phyloP scores from a whole-genome alignment of 2,888 invertebrate genomes.

The Spodoptera picta region DNA sequence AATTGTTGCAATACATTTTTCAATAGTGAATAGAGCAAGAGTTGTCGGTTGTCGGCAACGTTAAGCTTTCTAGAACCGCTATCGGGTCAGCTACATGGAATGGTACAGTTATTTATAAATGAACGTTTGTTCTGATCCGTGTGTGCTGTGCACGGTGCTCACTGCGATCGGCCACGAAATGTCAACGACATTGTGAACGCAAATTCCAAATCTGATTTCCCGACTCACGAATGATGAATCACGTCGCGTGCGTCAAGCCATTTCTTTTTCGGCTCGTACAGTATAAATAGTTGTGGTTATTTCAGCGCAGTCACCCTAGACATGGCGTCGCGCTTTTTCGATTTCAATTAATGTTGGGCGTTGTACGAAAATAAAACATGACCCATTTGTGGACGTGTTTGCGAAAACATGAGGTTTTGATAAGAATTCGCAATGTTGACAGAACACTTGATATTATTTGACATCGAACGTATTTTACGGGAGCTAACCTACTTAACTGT shows the following conservation, averaged over 20 bases:
- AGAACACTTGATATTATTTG: conserved; percentile 85
- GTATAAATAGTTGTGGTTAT: conserved; percentile 72
- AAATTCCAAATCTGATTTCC: conserved; percentile 77
- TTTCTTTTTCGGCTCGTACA: conserved; percentile 73
- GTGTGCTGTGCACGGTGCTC: conserved; percentile 60
- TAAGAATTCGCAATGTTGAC: conserved; percentile 84
- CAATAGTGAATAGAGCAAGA: conserved; percentile 60
- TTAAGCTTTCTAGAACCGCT: conserved; percentile 62
- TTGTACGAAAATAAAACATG: conserved; percentile 75
- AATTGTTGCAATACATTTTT: conserved; percentile 63
- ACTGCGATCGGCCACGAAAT: conserved; percentile 73
- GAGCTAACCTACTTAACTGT: conserved; percentile 83
- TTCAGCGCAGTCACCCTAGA: conserved; percentile 70
- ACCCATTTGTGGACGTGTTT: conserved; percentile 77
- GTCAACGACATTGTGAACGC: conserved; percentile 81
- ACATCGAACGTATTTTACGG: conserved; percentile 78
- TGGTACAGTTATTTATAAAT: conserved; percentile 65
- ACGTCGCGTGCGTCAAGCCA: conserved; percentile 75
- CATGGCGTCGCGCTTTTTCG: conserved; percentile 69
- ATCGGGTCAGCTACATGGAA: conserved; percentile 43
- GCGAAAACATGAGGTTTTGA: conserved; percentile 77
- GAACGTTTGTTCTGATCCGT: conserved; percentile 55
- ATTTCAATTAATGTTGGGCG: conserved; percentile 62
- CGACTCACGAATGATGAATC: conserved; percentile 79
- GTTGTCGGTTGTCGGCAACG: conserved; percentile 51